A percentile compares a stretch with the other conserved stretches of the same genome.
These are phyloP conservation scores for Congeria kusceri DNA, from an alignment of 2,888 invertebrate genomes.

Conservation along the genomic window DNA sequence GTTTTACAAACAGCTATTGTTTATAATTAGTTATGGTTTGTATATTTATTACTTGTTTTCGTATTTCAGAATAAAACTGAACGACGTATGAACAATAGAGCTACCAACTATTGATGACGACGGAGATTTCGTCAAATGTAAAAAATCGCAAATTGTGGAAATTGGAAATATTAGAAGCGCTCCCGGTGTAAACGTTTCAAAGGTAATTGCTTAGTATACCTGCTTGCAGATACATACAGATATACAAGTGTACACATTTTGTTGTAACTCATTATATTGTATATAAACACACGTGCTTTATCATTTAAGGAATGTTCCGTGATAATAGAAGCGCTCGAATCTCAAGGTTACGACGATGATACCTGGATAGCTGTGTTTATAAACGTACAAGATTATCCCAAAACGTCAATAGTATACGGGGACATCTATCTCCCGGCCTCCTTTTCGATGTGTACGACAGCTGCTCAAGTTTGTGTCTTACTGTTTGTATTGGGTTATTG, in stretches of 20 bases:
- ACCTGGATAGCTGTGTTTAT: constrained; percentile 18
- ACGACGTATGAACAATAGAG: not conserved
- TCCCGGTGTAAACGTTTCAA: too few species aligned
- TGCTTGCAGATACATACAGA: too few species aligned
- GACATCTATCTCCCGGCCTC: not conserved
- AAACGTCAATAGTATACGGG: not conserved
- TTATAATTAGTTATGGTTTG: too few species aligned
- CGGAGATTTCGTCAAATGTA: constrained; percentile 10
- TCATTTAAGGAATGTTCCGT: constrained; percentile 6
- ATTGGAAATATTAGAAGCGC: not conserved
- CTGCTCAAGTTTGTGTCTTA: too few species aligned
- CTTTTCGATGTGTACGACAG: too few species aligned
- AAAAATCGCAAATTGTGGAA: not conserved
- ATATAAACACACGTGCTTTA: too few species aligned
- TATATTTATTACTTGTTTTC: too few species aligned
- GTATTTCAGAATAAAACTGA: not conserved
- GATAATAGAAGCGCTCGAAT: not conserved
- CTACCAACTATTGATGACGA: not conserved
- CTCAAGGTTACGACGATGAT: constrained; percentile 5
- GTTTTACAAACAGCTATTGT: too few species aligned
- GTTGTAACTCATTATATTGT: too few species aligned
- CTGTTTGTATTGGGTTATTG: too few species aligned
- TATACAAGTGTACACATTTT: too few species aligned
- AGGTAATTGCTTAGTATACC: too few species aligned
- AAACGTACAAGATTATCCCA: not conserved